These are phyloP conservation scores for Drosophila truncata DNA, from an alignment of 1,140 invertebrate species.

Conservation along the genomic window DNA sequence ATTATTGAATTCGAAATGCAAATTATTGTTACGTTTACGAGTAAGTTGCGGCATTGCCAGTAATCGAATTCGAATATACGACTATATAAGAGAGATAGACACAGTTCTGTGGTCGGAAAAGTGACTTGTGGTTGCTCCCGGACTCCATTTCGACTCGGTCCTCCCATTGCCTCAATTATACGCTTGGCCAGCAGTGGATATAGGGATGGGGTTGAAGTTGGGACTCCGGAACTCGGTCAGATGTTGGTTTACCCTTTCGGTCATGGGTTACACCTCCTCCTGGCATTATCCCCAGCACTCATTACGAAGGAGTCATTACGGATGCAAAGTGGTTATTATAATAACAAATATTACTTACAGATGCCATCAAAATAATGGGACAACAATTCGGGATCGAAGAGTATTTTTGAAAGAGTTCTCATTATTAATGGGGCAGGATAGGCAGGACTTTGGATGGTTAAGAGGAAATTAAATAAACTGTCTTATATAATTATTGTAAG, in stretches of 20 bases:
- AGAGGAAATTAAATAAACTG: background rate
- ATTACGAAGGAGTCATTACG: conserved; percentile 35
- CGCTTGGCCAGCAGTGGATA: conserved; percentile 49
- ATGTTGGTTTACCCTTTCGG: conserved; percentile 74
- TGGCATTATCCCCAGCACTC: conserved; percentile 35
- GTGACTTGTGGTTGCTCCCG: conserved; percentile 31
- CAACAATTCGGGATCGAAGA: too few species aligned
- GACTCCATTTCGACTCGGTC: conserved; percentile 12
- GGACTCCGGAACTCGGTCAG: conserved; percentile 67
- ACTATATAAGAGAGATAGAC: background rate
- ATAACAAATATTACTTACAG: conserved; percentile 43
- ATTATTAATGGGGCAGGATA: background rate
- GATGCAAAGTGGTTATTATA: conserved; percentile 42
- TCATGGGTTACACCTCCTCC: conserved; percentile 73
- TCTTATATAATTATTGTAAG: too few species aligned
- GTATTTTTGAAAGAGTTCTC: background rate
- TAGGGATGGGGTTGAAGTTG: background rate
- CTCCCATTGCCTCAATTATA: conserved; percentile 67
- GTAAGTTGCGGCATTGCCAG: conserved; percentile 55
- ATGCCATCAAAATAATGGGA: conserved; percentile 17
- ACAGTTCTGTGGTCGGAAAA: conserved; percentile 20
- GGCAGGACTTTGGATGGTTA: background rate
- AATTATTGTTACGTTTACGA: conserved; percentile 72
- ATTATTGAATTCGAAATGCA: conserved; percentile 78
- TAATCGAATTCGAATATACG: conserved; percentile 36